A percentile compares a stretch with the other conserved stretches of the same genome.
These are phyloP conservation scores for fruit fly (Drosophila melanogaster) DNA, from an alignment of 1,140 invertebrate species.

Conservation along the genomic window DNA sequence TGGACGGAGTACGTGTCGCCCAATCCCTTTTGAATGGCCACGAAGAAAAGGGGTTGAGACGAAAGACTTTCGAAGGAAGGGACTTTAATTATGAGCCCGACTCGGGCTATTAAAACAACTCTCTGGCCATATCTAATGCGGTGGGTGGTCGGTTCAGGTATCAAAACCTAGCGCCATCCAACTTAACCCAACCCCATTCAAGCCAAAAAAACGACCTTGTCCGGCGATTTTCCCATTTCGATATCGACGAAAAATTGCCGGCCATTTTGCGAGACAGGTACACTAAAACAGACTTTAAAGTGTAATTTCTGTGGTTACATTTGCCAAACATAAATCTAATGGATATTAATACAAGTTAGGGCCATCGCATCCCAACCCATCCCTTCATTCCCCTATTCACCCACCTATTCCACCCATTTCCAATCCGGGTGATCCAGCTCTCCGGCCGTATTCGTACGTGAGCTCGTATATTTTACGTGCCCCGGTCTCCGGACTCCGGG, in stretches of 20 bases:
- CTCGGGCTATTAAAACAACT: slow-evolving; percentile 77
- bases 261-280: slow-evolving; percentile 34
- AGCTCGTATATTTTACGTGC: slow-evolving; percentile 75
- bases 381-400: no score
- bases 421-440: slow-evolving; percentile 20
- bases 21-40: slow-evolving; percentile 46
- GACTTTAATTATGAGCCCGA: slow-evolving; percentile 74
- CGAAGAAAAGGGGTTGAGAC: slow-evolving; percentile 5
- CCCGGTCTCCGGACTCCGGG: slow-evolving; percentile 3
- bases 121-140: slow-evolving; percentile 66
- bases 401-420: background rate
- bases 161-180: background rate
- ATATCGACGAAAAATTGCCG: slow-evolving; percentile 77
- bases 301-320: slow-evolving; percentile 82
- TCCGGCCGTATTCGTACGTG: slow-evolving; percentile 54
- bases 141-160: background rate
- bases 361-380: background rate
- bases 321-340: slow-evolving; percentile 82
- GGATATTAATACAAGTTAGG: slow-evolving; percentile 80
- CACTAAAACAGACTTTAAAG: slow-evolving; percentile 61
- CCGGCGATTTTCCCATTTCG: slow-evolving; percentile 40
- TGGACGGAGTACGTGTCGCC: slow-evolving; percentile 68
- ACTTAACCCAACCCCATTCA: background rate
- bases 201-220: slow-evolving; percentile 28
- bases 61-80: background rate